Base-by-base conservation (phyloP, 2,797 vertebrate species). In the Rhabdophis nuchalis region DNA sequence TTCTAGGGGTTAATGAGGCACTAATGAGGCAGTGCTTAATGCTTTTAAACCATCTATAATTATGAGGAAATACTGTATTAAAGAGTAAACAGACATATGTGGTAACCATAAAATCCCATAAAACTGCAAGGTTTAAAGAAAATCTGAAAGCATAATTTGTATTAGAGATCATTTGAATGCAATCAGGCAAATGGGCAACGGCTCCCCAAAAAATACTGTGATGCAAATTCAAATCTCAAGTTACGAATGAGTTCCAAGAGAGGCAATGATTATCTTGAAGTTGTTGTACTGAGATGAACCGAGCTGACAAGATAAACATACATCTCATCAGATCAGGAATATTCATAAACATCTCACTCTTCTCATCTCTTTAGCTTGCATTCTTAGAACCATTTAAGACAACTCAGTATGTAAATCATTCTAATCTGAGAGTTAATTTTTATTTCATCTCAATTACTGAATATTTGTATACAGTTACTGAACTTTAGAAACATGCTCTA, bases 141-240 rank as follows among this genome's bases (percentile, higher is more conserved):
- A 96, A 95, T 96, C 88, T 95, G 88, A 93, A 97, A 96, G 91
- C 95, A 92, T 96, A 96, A 96, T 95, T 94, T 61, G 3, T 94
- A 93, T 93, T 95, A 96, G 93, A 94, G 94, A 95, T 95, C 94
- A 95, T 94, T 95, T 92, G 86, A 89, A 96, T 92, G 60, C 93
- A 96, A 94, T 91, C 93, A 95, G 90, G 90, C 90, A 91, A 93
- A 58, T 92, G 94, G 93, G 90, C 41, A 87, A 90, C 58, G 57
- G 89, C 46, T 94, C 72, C 91, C 92, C 68, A 93, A 93, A 92
- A 18, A 95, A 25, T 68, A 95, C 90, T 89, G 93, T 94, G 85
- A 68, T 13, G 93, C 13, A 95, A 92, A 94, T 94, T 93, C 91
- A 94, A 95, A 95, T 85, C 11, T 11, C 11, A 77, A 52, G 77